Base-by-base conservation (phyloP, 92 coral and sea anemone species). In the Chrysogorgia sp. region DNA sequence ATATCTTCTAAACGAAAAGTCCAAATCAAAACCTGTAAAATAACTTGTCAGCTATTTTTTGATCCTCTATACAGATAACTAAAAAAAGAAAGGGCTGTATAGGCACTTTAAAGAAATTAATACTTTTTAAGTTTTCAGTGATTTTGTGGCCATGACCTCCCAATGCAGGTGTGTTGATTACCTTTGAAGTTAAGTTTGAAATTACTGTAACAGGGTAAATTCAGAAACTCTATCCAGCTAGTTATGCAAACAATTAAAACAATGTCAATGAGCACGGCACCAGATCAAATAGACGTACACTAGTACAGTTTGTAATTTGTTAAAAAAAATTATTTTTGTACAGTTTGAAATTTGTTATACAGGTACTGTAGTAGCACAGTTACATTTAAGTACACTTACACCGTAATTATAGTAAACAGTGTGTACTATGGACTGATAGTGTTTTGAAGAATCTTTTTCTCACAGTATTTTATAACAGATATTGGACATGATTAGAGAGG, bases 21-120 rank as follows among this genome's bases (percentile, higher is more conserved):
- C n/a, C n/a, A n/a, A n/a, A n/a, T n/a, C n/a, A n/a, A n/a, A n/a
- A n/a, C n/a, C n/a, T n/a, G n/a, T n/a, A n/a, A n/a, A n/a, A n/a
- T n/a, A n/a, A n/a, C n/a, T n/a, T n/a, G n/a, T n/a, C n/a, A n/a
- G n/a, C n/a, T n/a, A n/a, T n/a, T n/a, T n/a, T n/a, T n/a, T n/a
- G n/a, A n/a, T n/a, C n/a, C n/a, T n/a, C n/a, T n/a, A n/a, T n/a
- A n/a, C n/a, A n/a, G n/a, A n/a, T n/a, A n/a, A n/a, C n/a, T n/a
- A n/a, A n/a, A n/a, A n/a, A n/a, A n/a, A n/a, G n/a, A n/a, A n/a
- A n/a, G n/a, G n/a, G n/a, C n/a, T n/a, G n/a, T n/a, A n/a, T n/a
- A n/a, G n/a, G 61, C 77, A 77, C 84, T 50, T 69, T 24, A 66
- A 84, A 57, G 83, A 84, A 79, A 67, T 69, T 68, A 52, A 84